Evolutionary conservation across 2,113 vertebrate genomes (phyloP).

Genomic region (Pampusana beccarii): DNA sequence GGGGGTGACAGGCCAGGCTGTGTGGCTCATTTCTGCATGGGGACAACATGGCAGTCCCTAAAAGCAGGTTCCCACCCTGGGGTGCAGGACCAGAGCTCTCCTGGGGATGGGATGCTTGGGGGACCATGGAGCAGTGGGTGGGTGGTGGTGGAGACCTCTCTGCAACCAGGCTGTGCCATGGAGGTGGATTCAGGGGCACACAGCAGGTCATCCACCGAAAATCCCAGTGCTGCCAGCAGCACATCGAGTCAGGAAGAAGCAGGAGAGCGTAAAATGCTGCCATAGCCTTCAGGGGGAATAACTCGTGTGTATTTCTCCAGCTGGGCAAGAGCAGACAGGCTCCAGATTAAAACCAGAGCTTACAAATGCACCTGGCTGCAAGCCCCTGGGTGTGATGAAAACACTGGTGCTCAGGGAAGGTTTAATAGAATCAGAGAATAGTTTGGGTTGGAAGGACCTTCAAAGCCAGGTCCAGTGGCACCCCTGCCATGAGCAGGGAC

Average conservation of each 20-base stretch:
- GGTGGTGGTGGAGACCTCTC: not conserved
- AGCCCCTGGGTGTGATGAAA: not conserved
- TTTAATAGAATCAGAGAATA: too few species aligned
- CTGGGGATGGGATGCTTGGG: not conserved
- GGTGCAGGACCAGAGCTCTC: not conserved
- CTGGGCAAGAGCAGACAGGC: not conserved
- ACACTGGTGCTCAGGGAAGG: rapidly evolving
- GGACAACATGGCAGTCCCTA: not conserved
- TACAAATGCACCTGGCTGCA: rapidly evolving
- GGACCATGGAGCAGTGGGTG: rapidly evolving
- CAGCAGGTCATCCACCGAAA: not conserved
- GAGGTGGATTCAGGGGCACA: not conserved
- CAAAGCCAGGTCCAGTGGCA: too few species aligned
- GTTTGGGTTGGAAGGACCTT: too few species aligned
- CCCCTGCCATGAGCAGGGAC: too few species aligned
- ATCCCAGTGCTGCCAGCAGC: not conserved
- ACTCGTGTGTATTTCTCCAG: rapidly evolving
- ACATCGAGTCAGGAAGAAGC: rapidly evolving
- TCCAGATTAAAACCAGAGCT: not conserved
- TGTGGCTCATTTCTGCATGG: not conserved
- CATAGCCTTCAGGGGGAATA: not conserved
- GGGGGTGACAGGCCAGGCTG: not conserved
- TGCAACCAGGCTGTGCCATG: rapidly evolving
- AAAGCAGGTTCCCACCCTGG: not conserved
- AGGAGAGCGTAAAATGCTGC: rapidly evolving